A percentile compares a stretch with the other conserved stretches of the same genome.
Evolutionary conservation across 2,888 invertebrate species (phyloP).

Genomic region (Brachycybe producta): DNA sequence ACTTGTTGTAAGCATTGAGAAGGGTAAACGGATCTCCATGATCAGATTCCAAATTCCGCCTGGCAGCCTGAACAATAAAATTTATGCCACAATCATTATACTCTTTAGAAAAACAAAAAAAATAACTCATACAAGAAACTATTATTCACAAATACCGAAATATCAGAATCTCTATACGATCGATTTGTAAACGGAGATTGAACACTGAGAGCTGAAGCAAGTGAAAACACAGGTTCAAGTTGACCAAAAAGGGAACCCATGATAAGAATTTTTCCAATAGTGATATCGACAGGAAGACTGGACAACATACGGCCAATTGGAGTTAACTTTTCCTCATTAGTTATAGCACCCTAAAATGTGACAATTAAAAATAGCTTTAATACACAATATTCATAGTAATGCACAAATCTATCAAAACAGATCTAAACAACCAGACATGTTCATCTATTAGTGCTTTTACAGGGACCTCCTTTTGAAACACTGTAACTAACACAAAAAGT

Average conservation of each 20-base stretch:
- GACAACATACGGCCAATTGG: slow-evolving; percentile 73
- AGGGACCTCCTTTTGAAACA: no score
- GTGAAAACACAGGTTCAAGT: slow-evolving; percentile 70
- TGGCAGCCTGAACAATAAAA: slow-evolving; percentile 30
- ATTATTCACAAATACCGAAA: slow-evolving; percentile 47
- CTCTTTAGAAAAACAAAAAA: not conserved
- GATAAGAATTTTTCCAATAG: slow-evolving; percentile 88
- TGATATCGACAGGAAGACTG: slow-evolving; percentile 83
- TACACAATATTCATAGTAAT: not conserved
- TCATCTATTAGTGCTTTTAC: no score
- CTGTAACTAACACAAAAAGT: no score
- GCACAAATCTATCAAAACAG: not conserved
- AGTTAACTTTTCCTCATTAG: slow-evolving; percentile 66
- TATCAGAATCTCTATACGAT: slow-evolving; percentile 71
- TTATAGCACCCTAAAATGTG: slow-evolving; percentile 55
- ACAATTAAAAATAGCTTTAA: not conserved
- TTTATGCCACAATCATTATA: not conserved
- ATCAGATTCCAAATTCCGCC: slow-evolving; percentile 72
- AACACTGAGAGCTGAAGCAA: slow-evolving; percentile 84
- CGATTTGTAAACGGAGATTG: slow-evolving; percentile 84
- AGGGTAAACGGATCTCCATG: slow-evolving; percentile 92
- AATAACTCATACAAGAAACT: not conserved
- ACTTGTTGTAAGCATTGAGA: slow-evolving; percentile 72
- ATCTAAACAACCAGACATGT: no score
- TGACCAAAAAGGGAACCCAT: slow-evolving; percentile 80